Evolutionary conservation across 2,888 invertebrate species (phyloP).

Genomic region (Endomychus coccineus): DNA sequence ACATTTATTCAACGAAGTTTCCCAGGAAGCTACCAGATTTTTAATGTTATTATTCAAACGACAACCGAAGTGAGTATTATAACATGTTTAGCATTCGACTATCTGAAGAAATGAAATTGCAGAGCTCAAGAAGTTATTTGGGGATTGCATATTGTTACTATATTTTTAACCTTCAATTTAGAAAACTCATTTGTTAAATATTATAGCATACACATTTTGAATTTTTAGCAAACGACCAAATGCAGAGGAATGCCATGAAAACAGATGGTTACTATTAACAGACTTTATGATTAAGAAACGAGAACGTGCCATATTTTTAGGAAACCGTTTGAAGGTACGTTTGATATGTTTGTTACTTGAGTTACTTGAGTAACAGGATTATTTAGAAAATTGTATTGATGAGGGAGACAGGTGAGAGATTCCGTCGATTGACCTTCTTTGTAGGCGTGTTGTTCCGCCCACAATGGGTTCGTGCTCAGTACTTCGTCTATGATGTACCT

Average conservation of each 20-base stretch:
- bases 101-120: no score
- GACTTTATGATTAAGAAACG: conserved; percentile 91
- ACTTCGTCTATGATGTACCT: background rate
- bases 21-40: conserved; percentile 88
- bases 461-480: no score
- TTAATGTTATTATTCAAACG: conserved; percentile 93
- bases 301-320: conserved; percentile 79
- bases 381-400: no score
- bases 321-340: conserved; percentile 68
- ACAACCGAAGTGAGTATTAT: conserved; percentile 67
- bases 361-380: background rate
- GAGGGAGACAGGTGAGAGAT: no score
- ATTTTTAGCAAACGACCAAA: conserved; percentile 78
- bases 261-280: conserved; percentile 88
- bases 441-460: no score
- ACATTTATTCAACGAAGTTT: conserved; percentile 87
- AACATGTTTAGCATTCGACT: background rate
- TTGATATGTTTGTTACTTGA: background rate
- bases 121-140: no score
- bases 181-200: background rate
- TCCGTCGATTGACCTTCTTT: no score
- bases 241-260: conserved; percentile 91
- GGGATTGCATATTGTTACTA: background rate
- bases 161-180: conserved; percentile 1
- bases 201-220: conserved; percentile 2